phyloP scores from a whole-genome alignment of 2,113 vertebrate genomes.

The Pycnonotus jocosus region DNA sequence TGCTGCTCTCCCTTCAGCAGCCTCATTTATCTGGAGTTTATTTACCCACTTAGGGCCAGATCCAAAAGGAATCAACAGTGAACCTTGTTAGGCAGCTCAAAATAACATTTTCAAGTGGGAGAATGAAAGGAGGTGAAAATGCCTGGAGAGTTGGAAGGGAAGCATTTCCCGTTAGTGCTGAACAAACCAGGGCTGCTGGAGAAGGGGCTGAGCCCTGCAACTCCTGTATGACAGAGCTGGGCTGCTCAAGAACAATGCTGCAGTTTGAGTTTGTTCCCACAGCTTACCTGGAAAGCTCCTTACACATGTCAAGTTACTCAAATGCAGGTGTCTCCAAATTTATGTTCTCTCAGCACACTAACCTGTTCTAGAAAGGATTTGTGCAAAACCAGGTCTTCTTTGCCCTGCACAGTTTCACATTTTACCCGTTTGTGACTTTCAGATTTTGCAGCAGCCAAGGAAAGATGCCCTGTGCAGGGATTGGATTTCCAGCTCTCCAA shows the following conservation, averaged over 20 bases:
- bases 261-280: neutral
- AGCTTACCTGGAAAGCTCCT: neutral
- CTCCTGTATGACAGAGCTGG: neutral
- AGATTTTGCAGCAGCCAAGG: neutral
- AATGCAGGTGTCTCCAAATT: neutral
- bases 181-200: neutral
- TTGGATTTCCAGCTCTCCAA: neutral
- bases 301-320: neutral
- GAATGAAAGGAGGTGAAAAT: neutral
- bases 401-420: neutral
- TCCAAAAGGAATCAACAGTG: slow-evolving; percentile 19
- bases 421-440: neutral
- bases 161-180: accelerated
- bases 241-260: neutral
- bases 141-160: neutral
- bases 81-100: slow-evolving; percentile 26
- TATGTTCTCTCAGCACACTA: neutral
- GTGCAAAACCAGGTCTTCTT: neutral
- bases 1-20: slow-evolving; percentile 18
- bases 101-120: slow-evolving; percentile 31
- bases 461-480: neutral
- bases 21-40: slow-evolving; percentile 44
- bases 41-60: slow-evolving; percentile 26
- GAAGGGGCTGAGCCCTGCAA: neutral
- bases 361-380: neutral